These are phyloP conservation scores for Zophobas atratus DNA, from an alignment of 1,140 invertebrate genomes.

Conservation along the genomic window DNA sequence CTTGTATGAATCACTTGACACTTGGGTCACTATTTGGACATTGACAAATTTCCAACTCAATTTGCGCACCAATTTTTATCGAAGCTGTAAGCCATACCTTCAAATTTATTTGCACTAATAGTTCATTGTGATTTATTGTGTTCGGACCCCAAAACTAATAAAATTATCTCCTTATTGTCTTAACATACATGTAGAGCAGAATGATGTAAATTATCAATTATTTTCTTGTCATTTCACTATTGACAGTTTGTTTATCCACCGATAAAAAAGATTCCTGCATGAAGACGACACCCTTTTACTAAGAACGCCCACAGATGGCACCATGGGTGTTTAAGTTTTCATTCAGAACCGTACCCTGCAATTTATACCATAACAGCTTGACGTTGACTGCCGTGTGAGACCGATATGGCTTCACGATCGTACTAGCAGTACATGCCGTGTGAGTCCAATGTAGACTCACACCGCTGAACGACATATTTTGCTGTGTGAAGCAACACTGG, in stretches of 20 bases:
- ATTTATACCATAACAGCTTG: background rate
- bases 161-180: constrained; percentile 16
- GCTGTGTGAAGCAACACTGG: no score
- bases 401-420: no score
- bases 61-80: constrained; percentile 44
- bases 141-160: background rate
- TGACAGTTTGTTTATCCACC: constrained; percentile 5
- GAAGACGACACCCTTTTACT: background rate
- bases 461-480: no score
- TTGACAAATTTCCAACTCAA: constrained; percentile 49
- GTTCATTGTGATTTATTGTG: constrained; percentile 9
- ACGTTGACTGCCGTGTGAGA: no score
- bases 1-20: constrained; percentile 58
- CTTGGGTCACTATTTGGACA: constrained; percentile 48
- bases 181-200: constrained; percentile 15
- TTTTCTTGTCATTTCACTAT: constrained; percentile 41
- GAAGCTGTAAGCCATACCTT: constrained; percentile 7
- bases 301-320: background rate
- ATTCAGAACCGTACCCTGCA: background rate
- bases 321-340: background rate
- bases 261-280: constrained; percentile 5
- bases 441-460: no score
- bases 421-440: no score
- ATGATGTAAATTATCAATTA: constrained; percentile 39
- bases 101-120: constrained; percentile 6